Evolutionary conservation across 2,888 invertebrate species (phyloP).

Genomic region (Rhopalosiphum nymphaeae): DNA sequence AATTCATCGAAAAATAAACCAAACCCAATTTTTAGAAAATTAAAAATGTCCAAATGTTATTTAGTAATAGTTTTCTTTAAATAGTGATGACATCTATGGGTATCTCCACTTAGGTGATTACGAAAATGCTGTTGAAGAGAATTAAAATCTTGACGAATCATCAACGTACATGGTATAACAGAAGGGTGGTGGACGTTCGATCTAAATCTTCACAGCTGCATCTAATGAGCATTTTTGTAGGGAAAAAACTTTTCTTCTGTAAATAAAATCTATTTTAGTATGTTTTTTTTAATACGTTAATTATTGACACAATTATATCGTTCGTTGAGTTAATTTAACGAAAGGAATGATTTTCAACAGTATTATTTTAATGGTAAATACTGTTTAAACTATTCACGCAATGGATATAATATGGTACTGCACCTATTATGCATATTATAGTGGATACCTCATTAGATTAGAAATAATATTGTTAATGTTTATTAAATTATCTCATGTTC

Average conservation of each 20-base stretch:
- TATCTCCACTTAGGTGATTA: background rate
- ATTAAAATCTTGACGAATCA: conserved; percentile 19
- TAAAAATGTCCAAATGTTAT: conserved; percentile 37
- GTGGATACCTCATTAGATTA: background rate
- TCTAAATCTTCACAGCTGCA: conserved; percentile 10
- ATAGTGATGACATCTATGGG: conserved; percentile 6
- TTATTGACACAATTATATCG: background rate
- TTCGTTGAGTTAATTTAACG: background rate
- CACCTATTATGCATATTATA: background rate
- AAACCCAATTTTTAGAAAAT: background rate
- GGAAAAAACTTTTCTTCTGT: background rate
- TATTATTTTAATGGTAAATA: background rate
- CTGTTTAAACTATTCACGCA: background rate
- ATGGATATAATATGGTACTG: background rate
- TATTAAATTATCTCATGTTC: background rate
- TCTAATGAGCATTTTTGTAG: background rate
- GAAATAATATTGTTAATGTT: background rate
- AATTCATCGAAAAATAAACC: conserved; percentile 28
- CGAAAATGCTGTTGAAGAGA: background rate
- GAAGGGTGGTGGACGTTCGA: background rate
- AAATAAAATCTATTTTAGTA: background rate
- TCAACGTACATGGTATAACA: background rate
- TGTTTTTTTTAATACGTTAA: background rate
- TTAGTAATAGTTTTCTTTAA: conserved; percentile 18
- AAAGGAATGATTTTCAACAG: background rate